A percentile compares a stretch with the other conserved stretches of the same genome.
phyloP scores from a whole-genome alignment of 2,113 vertebrate genomes.

The Siniperca chuatsi region DNA sequence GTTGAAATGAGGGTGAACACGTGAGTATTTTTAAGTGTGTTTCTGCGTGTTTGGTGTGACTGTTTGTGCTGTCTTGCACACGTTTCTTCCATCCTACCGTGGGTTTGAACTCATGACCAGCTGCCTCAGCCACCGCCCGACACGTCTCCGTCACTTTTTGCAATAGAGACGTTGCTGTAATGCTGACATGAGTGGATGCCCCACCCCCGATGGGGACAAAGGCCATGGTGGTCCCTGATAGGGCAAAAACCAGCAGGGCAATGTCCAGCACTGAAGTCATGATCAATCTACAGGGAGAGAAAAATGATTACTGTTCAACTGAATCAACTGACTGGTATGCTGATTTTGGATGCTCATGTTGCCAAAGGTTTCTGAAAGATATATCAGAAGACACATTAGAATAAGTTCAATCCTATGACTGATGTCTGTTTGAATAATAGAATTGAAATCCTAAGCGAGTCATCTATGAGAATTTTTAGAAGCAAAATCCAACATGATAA shows the following conservation, averaged over 20 bases:
- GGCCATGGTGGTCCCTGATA: constrained; percentile 44
- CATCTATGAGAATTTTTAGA: background rate
- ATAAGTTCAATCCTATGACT: background rate
- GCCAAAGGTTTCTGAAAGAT: background rate
- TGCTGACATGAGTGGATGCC: constrained; percentile 73
- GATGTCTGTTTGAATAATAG: too few relatives aligned
- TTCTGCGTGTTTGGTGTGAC: background rate
- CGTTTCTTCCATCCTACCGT: constrained; percentile 63
- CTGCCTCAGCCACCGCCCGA: constrained; percentile 62
- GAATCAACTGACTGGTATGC: background rate
- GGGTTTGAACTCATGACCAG: constrained; percentile 75
- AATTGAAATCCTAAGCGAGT: background rate
- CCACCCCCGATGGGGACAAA: constrained; percentile 72
- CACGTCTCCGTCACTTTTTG: constrained; percentile 75
- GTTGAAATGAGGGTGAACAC: background rate
- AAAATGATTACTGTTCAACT: background rate
- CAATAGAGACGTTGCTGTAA: constrained; percentile 75
- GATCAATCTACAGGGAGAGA: constrained; percentile 18
- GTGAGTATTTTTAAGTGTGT: background rate
- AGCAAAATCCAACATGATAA: background rate
- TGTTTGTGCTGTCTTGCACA: background rate
- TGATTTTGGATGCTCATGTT: background rate
- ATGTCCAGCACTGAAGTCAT: constrained; percentile 54
- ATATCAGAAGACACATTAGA: background rate
- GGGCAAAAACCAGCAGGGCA: constrained; percentile 49